phyloP scores from a whole-genome alignment of 1,140 invertebrate species.

The Eupeodes corollae region DNA sequence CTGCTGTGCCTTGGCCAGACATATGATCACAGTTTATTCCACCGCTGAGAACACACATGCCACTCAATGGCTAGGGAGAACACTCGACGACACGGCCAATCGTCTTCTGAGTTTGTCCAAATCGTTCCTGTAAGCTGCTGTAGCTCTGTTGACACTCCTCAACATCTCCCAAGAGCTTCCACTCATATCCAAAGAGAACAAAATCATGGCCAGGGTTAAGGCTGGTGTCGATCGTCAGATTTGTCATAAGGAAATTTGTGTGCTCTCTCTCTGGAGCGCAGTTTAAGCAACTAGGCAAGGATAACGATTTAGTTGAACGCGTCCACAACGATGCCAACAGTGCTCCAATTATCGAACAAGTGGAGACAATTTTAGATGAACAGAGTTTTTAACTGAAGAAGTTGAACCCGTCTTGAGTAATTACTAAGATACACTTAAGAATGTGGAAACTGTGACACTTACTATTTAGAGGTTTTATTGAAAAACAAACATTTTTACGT shows the following conservation, averaged over 20 bases:
- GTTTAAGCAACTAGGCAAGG: slow-evolving; percentile 79
- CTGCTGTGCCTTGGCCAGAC: slow-evolving; percentile 82
- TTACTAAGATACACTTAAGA: slow-evolving; percentile 46
- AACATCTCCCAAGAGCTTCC: slow-evolving; percentile 90
- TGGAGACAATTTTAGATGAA: slow-evolving; percentile 66
- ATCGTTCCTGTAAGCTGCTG: slow-evolving; percentile 86
- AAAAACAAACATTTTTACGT: too few relatives aligned
- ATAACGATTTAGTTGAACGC: slow-evolving; percentile 84
- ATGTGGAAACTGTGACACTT: slow-evolving; percentile 34
- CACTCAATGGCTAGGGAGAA: slow-evolving; percentile 95
- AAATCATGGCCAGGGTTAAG: slow-evolving; percentile 97
- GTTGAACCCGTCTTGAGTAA: slow-evolving; percentile 61
- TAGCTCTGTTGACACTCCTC: slow-evolving; percentile 75
- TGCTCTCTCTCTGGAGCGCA: slow-evolving; percentile 78
- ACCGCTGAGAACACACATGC: slow-evolving; percentile 80
- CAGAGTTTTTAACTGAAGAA: slow-evolving; percentile 67
- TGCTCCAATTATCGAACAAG: slow-evolving; percentile 60
- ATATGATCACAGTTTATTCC: slow-evolving; percentile 73
- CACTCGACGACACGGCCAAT: slow-evolving; percentile 95
- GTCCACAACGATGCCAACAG: slow-evolving; percentile 75
- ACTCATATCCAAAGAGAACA: slow-evolving; percentile 94
- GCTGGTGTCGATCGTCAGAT: slow-evolving; percentile 84
- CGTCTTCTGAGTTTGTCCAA: slow-evolving; percentile 82
- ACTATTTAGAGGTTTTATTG: slow-evolving; percentile 38
- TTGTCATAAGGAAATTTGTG: slow-evolving; percentile 91